phyloP scores from a whole-genome alignment of 2,113 vertebrate species.

The Nettapus auritus region DNA sequence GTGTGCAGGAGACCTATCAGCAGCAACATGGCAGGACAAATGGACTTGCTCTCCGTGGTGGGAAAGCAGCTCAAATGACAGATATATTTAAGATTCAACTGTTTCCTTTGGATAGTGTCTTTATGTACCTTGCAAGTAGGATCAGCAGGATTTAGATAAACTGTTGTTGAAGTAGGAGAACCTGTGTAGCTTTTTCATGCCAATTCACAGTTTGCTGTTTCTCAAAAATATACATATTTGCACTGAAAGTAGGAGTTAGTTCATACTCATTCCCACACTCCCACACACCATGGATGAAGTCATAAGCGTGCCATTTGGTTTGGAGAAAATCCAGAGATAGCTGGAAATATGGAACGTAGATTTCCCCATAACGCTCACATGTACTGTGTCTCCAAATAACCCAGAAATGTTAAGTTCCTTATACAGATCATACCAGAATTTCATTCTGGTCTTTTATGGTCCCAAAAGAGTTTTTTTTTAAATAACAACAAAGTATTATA shows the following conservation, averaged over 20 bases:
- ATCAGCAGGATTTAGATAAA: neutral
- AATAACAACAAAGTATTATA: no score
- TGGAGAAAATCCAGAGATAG: neutral
- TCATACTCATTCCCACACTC: neutral
- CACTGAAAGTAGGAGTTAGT: neutral
- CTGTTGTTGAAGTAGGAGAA: neutral
- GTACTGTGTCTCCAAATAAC: neutral
- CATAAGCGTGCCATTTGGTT: neutral
- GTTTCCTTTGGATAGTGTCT: neutral
- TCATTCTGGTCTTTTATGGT: neutral
- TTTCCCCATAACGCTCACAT: neutral
- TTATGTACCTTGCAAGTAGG: neutral
- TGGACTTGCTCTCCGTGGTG: neutral
- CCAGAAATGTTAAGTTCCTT: neutral
- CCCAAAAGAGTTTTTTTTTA: neutral
- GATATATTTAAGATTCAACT: neutral
- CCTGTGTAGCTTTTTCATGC: neutral
- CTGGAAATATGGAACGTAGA: neutral
- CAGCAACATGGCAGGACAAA: neutral
- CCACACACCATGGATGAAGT: neutral
- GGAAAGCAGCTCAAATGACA: neutral
- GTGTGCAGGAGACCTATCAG: neutral
- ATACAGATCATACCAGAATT: neutral
- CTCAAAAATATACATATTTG: neutral
- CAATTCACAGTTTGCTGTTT: neutral